phyloP scores from a whole-genome alignment of 2,888 invertebrate species.

The Microplitis deprimator region DNA sequence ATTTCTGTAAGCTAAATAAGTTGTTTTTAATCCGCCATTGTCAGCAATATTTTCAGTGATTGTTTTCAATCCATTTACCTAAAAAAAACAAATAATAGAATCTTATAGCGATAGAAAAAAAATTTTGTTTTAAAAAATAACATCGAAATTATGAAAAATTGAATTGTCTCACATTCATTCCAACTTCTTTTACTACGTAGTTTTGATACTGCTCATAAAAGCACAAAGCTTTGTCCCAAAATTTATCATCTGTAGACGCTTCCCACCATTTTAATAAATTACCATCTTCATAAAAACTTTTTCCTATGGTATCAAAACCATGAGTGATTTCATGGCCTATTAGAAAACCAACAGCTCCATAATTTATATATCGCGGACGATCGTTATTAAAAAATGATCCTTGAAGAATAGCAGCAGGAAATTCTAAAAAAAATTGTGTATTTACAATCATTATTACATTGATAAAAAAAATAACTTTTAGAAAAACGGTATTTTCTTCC shows the following conservation, averaged over 20 bases:
- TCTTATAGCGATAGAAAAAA: not conserved
- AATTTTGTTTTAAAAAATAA: not conserved
- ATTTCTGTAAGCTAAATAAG: conserved; percentile 86
- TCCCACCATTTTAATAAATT: conserved; percentile 96
- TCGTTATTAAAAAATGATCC: conserved; percentile 91
- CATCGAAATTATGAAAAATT: not conserved
- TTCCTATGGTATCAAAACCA: conserved; percentile 88
- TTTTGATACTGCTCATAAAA: conserved; percentile 95
- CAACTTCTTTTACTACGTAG: conserved; percentile 85
- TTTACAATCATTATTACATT: too few species aligned
- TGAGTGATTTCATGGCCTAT: conserved; percentile 95
- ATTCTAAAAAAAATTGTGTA: conserved; percentile 76
- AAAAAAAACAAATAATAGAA: not conserved
- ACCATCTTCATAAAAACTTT: conserved; percentile 93
- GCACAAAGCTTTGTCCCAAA: conserved; percentile 87
- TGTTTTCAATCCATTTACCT: conserved; percentile 79
- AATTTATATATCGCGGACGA: conserved; percentile 93
- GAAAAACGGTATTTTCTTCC: conserved; percentile 6
- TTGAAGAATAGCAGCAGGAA: conserved; percentile 94
- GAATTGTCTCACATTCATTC: conserved; percentile 77
- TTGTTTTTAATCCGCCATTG: conserved; percentile 93
- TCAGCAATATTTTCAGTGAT: conserved; percentile 97
- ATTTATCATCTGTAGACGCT: conserved; percentile 84
- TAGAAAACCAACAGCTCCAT: conserved; percentile 91
- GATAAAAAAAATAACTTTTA: too few species aligned